These are phyloP conservation scores for Augochlorella aurata DNA, from an alignment of 2,888 invertebrate genomes.

Conservation along the genomic window DNA sequence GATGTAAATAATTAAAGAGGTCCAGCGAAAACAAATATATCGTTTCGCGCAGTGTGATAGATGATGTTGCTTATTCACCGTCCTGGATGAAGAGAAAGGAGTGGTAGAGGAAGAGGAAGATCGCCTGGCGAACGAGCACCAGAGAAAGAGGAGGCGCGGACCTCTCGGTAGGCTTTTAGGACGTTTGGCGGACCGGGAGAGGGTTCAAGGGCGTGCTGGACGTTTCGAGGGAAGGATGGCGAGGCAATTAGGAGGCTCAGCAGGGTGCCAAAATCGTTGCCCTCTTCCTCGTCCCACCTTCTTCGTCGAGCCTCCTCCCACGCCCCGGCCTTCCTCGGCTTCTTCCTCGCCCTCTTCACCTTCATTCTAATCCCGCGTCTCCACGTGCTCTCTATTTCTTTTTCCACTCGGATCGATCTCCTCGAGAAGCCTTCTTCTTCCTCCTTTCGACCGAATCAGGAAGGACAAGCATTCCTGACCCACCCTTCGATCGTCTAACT, in stretches of 20 bases:
- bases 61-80: conserved; percentile 80
- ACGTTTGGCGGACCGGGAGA: conserved; percentile 68
- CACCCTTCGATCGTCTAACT: conserved; percentile 52
- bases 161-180: conserved; percentile 70
- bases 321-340: conserved; percentile 43
- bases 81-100: conserved; percentile 66
- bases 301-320: conserved; percentile 57
- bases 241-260: conserved; percentile 81
- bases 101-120: conserved; percentile 51
- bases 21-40: conserved; percentile 81
- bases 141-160: conserved; percentile 62
- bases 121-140: conserved; percentile 48
- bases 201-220: conserved; percentile 79
- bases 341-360: conserved; percentile 25
- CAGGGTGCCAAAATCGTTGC: conserved; percentile 79
- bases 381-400: neutral
- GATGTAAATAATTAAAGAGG: conserved; percentile 80
- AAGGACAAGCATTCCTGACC: conserved; percentile 32
- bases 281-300: conserved; percentile 66
- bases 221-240: conserved; percentile 73
- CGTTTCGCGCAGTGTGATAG: conserved; percentile 81
- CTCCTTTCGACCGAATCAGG: conserved; percentile 46
- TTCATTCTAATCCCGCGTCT: conserved; percentile 13
- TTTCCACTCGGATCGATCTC: conserved; percentile 34
- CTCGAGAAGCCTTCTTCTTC: conserved; percentile 38